Percentiles rank a stretch among this genome's conserved stretches.
These are phyloP conservation scores for Neodiprion pinetum DNA, from an alignment of 1,140 invertebrate genomes.

Conservation along the genomic window DNA sequence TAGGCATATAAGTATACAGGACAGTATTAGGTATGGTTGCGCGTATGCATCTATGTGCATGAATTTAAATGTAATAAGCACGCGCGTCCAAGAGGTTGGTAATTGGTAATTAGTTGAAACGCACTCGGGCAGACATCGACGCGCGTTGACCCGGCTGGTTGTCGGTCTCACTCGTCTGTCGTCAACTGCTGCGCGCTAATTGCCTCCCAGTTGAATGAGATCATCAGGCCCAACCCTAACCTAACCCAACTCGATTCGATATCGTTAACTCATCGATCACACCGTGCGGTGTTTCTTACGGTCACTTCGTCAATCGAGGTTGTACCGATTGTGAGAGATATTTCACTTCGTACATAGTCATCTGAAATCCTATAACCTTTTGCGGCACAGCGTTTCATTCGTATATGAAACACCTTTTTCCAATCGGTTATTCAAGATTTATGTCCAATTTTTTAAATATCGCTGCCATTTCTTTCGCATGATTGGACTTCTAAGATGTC, in stretches of 20 bases:
- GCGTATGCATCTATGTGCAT: not conserved
- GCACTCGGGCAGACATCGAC: not conserved
- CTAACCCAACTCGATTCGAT: not conserved
- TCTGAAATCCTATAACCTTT: too few relatives aligned
- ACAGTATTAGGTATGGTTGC: not conserved
- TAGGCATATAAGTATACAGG: not conserved
- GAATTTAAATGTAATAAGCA: not conserved
- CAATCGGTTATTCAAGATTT: too few relatives aligned
- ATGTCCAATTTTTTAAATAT: too few relatives aligned
- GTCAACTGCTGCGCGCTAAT: not conserved
- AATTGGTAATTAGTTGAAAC: not conserved
- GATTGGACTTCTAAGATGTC: too few relatives aligned
- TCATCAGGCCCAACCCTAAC: not conserved
- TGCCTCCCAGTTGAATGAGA: not conserved
- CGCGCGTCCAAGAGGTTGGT: not conserved
- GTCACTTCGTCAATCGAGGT: too few relatives aligned
- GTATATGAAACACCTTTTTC: too few relatives aligned
- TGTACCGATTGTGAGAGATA: too few relatives aligned
- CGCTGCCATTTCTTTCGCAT: too few relatives aligned
- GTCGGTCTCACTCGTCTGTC: not conserved
- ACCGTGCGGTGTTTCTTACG: too few relatives aligned
- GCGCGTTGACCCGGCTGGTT: not conserved
- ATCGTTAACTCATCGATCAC: not conserved
- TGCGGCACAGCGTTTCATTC: too few relatives aligned
- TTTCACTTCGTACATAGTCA: too few relatives aligned